phyloP scores from a whole-genome alignment of 1,140 invertebrate species.

The Drosophila ananassae region DNA sequence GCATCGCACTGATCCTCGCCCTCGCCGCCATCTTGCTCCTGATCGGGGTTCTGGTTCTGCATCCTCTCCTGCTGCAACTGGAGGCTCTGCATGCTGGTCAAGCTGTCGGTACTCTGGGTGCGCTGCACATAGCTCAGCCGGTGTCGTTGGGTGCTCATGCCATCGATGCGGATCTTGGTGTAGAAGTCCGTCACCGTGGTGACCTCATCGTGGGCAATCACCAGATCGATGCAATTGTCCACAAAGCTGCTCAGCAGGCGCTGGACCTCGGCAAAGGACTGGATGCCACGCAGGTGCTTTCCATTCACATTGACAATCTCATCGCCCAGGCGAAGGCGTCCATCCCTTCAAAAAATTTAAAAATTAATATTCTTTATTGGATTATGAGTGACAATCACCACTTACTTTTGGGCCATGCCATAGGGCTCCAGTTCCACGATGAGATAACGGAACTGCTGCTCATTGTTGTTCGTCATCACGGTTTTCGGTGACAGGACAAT shows the following conservation, averaged over 20 bases:
- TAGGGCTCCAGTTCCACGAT: constrained; percentile 92
- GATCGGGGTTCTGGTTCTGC: constrained; percentile 22
- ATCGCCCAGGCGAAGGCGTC: constrained; percentile 91
- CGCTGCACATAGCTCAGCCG: constrained; percentile 70
- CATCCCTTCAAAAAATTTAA: constrained; percentile 87
- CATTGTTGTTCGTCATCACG: constrained; percentile 84
- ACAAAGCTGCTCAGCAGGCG: constrained; percentile 84
- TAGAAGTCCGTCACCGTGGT: constrained; percentile 79
- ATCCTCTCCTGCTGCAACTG: constrained; percentile 52
- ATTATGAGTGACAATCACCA: not conserved
- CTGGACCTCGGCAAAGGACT: constrained; percentile 87
- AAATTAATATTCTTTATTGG: not conserved
- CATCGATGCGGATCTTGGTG: constrained; percentile 82
- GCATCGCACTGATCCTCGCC: constrained; percentile 65
- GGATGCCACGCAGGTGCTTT: constrained; percentile 90
- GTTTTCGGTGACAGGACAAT: constrained; percentile 89
- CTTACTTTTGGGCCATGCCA: constrained; percentile 91
- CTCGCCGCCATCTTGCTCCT: constrained; percentile 10
- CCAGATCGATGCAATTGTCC: constrained; percentile 85
- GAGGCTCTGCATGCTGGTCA: constrained; percentile 72
- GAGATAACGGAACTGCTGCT: constrained; percentile 90
- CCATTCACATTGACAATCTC: constrained; percentile 95
- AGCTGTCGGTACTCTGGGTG: constrained; percentile 76
- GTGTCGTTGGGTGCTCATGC: constrained; percentile 62
- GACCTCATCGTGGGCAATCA: constrained; percentile 86